Evolutionary conservation across 2,113 vertebrate species (phyloP), one percentile per base, ranked within the genome.

Genomic region (Vulpes vulpes): DNA sequence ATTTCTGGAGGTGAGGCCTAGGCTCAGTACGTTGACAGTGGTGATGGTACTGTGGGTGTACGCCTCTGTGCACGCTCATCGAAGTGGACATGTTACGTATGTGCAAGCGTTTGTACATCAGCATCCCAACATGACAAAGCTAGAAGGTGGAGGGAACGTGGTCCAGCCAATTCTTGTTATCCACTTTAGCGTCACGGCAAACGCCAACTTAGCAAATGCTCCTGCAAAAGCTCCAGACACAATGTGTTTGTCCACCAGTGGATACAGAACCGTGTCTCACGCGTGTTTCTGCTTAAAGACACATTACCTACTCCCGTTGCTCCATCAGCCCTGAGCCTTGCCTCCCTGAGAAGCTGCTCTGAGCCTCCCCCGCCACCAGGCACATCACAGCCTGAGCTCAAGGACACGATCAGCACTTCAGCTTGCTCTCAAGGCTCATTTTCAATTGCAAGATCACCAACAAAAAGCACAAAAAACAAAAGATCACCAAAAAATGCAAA

Each of bases 141-240:
- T 2, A 0, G 32, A 16, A 65, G 11, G 4, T 11, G 2, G 14
- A 35, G 23, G n/a, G 69, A 23, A 35, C 23, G 19, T 16, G 3
- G 71, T 1, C 10, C 8, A 51, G 22, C 11, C 7, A 7, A 20
- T n/a, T 73, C 30, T 17, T 30, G 62, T 23, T 27, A 79, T 12
- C 67, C 0, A 0, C 19, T 55, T 30, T 11, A n/a, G 3, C 4
- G 16, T 51, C 69, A 10, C 30, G 7, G 38, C 57, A 22, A 81
- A 69, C 22, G 53, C 12, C 38, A 0, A 49, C 8, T 43, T 19
- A n/a, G 51, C 9, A 30, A 80, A 60, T 4, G 22, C 6, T 53
- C 35, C 51, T 3, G 6, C n/a, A 14, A 38, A 38, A 49, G 23
- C 55, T 35, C 49, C 7, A 27, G 14, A 35, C n/a, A 51, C 67